Base-by-base conservation (phyloP, 2,888 invertebrate genomes). In the Odontocerum albicorne region DNA sequence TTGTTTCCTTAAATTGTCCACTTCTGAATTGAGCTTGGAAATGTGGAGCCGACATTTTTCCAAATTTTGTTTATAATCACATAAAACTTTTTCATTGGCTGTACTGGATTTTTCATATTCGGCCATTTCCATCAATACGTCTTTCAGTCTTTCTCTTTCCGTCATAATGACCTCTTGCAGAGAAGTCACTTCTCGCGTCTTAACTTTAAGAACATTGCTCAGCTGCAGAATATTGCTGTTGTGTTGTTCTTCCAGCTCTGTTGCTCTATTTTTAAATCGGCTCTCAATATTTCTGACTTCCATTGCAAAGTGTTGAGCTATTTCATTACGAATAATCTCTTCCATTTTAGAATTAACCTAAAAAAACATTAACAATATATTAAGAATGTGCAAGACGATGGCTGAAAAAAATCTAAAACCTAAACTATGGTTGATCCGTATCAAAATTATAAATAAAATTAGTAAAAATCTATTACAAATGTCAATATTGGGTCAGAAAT, bases 291-390 rank as follows among this genome's bases (percentile, higher is more conserved):
- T 74, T 66, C 82, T 83, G 62, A 86, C 73, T 69, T 86, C 84
- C 19, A 78, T 64, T 0, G 83, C 82, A 62, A 83, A 85, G 55
- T 84, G 80, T 62, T 83, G 83, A 0, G 85, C 84, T 75, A 85
- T 83, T 66, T 86, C 86, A 59, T 86, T 83, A 1, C 85, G 74
- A 49, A 86, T 81, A 1, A 81, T 81, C 65, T 77, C 77, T 62
- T 80, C 80, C 65, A 79, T 77, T 44, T 40, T 42, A 2, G 49
- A 15, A 10, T 72, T 73, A 12, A 75, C 80, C 72, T 81, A 71
- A 33, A 72, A 71, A 55, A 35, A 60, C 32, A 39, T 6, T n/a
- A n/a, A n/a, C n/a, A n/a, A n/a, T n/a, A n/a, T n/a, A n/a, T n/a
- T n/a, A n/a, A n/a, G n/a, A n/a, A n/a, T n/a, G n/a, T n/a, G n/a